Evolutionary conservation across 2,797 vertebrate species (phyloP).

Genomic region (Dermochelys coriacea): DNA sequence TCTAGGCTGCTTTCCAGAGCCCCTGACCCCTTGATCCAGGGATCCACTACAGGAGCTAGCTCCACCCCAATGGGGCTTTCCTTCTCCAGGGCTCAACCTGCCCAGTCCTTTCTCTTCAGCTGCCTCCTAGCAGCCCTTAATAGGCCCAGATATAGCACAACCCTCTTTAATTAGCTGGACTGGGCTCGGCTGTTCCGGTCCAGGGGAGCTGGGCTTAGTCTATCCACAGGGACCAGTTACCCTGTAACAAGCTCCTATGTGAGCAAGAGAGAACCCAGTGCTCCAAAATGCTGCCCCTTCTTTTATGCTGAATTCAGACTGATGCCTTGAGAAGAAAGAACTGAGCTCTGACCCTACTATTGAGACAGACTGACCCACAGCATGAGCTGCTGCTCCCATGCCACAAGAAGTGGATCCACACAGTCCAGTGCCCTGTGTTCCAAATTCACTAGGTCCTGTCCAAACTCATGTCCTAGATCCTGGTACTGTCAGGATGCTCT

Average conservation of each 20-base stretch:
- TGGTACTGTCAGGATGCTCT: background rate
- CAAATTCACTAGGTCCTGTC: rapidly evolving
- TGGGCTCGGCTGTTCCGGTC: background rate
- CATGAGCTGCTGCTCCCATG: background rate
- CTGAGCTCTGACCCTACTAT: background rate
- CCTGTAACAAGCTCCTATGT: background rate
- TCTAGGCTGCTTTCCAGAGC: background rate
- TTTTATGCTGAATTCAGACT: background rate
- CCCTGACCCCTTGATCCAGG: background rate
- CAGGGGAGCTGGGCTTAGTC: background rate
- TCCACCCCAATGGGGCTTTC: too few relatives aligned
- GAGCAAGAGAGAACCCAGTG: background rate
- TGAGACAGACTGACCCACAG: rapidly evolving
- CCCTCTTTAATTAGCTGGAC: background rate
- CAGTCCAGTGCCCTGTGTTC: background rate
- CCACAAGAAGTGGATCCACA: background rate
- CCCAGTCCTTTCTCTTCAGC: background rate
- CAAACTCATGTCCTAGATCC: rapidly evolving
- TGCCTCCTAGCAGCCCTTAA: background rate
- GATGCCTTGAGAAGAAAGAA: background rate
- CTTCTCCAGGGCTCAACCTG: background rate
- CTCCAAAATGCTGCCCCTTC: background rate
- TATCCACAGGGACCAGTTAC: background rate
- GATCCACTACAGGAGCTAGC: background rate
- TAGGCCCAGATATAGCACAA: background rate